Evolutionary conservation across 2,888 invertebrate species (phyloP), one percentile per base, ranked within the genome.

Genomic region (Scaeva pyrastri): DNA sequence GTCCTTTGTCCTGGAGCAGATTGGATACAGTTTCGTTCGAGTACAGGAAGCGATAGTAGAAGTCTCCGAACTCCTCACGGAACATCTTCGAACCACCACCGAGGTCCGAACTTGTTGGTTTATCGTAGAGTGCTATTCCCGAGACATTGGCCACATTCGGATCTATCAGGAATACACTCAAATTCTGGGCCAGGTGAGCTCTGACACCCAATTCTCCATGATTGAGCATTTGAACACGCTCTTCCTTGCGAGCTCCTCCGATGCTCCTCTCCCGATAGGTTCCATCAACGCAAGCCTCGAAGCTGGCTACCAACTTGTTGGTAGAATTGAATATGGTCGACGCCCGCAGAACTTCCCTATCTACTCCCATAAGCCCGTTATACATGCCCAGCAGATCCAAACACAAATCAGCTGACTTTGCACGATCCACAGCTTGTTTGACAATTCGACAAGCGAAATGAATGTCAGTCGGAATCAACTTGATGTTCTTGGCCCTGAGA

Each of bases 311-410:
- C 81, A 95, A 93, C 0, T 93, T 91, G 89, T 95, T 95, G 1
- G 95, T 95, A 14, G 95, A 94, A 92, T 96, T 95, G 48, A 95
- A 91, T 11, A 93, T 76, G 0, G 90, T 93, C 83, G 93, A 90
- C 10, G 90, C 79, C 1, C 89, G 89, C 12, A 92, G 78, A 4
- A 90, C 88, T 0, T 88, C 64, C 8, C 73, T 89, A 88, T 94
- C 93, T 1, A 93, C 91, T 21, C 92, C 89, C 94, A 94, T 94
- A 23, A 95, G 90, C 89, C 94, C 93, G 86, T 94, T 93, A 23
- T 90, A 91, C 41, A 92, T 90, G 52, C 89, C 88, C n/a, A 92
- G 70, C 50, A 92, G 72, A 41, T 91, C 89, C 0, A 70, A 39
- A 10, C 89, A 88, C 0, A 90, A 16, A 0, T 88, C 77, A 0